Percentiles rank a stretch among this genome's conserved stretches.
Conservation (phyloP, 2,888 invertebrate genomes). For the Hyalella azteca region DNA sequence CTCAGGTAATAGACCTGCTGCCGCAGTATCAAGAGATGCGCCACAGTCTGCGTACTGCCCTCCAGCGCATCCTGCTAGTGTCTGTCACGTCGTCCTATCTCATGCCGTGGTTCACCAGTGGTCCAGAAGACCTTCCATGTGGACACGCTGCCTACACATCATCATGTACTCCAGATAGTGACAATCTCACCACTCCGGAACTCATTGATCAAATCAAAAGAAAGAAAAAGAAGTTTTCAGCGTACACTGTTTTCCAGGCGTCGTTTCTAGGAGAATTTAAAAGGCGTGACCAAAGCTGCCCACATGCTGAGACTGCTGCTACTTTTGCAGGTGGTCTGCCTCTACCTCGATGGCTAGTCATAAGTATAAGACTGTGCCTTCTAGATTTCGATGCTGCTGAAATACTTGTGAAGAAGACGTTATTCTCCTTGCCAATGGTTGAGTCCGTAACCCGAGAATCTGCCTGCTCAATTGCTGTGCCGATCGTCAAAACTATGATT, state of each 20-base stretch:
- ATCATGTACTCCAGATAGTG: neutral
- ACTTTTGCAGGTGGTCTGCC: constrained; percentile 6
- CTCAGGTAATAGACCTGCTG: neutral
- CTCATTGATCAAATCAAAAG: neutral
- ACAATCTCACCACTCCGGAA: neutral
- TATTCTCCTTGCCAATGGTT: constrained; percentile 1
- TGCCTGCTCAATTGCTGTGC: neutral
- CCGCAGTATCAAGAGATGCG: constrained; percentile 2
- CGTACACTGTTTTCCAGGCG: neutral
- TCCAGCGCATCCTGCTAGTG: neutral
- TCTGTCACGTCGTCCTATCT: neutral
- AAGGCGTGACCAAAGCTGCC: neutral
- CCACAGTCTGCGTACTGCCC: neutral
- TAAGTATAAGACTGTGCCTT: neutral
- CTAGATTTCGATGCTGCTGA: neutral
- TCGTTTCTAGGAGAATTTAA: neutral
- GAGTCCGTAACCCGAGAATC: neutral
- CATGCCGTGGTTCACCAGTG: neutral
- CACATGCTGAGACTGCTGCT: neutral
- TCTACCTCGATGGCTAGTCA: neutral
- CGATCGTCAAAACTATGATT: neutral
- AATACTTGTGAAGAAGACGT: neutral
- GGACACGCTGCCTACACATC: constrained; percentile 19
- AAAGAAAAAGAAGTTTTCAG: neutral
- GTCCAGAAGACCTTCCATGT: neutral